Percentiles rank a stretch among this genome's conserved stretches.
Conservation (phyloP, 2,113 vertebrate genomes). For the Eulacestoma nigropectus region DNA sequence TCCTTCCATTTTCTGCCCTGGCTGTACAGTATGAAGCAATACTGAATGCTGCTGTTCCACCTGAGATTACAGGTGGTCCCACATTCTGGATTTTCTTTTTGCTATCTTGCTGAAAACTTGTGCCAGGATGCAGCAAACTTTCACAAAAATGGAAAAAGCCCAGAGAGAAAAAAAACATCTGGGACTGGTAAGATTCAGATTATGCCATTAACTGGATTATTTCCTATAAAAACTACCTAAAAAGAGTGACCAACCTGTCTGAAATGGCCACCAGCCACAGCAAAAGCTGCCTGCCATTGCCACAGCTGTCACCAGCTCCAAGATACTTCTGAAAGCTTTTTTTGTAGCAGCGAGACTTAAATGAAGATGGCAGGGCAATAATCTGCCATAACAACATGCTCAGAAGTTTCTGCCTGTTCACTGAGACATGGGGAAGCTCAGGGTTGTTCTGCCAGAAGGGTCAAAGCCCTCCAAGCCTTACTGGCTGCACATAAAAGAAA, state of each 20-base stretch:
- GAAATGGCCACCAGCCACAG: not conserved
- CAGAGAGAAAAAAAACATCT: not conserved
- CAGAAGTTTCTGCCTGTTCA: not conserved
- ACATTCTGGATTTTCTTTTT: not conserved
- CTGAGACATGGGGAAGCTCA: not conserved
- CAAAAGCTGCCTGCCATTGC: not conserved
- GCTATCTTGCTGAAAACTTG: not conserved
- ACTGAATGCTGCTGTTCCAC: not conserved
- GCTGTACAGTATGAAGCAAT: not conserved
- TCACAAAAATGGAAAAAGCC: not conserved
- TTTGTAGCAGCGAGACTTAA: not conserved
- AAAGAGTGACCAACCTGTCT: not conserved
- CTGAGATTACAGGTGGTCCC: not conserved
- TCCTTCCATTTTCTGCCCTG: not conserved
- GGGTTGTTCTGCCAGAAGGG: not conserved
- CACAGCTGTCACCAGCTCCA: not conserved
- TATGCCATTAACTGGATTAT: not conserved
- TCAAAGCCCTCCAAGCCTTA: not conserved
- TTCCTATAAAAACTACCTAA: not conserved
- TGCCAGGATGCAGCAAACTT: not conserved
- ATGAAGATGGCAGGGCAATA: not conserved
- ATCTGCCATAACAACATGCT: not conserved
- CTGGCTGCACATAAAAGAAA: not conserved
- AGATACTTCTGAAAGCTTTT: not conserved
- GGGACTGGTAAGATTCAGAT: not conserved